Percentiles rank a stretch among this genome's conserved stretches.
These are phyloP conservation scores for Agriopis leucophaearia DNA, from an alignment of 2,888 invertebrate species.

Conservation along the genomic window DNA sequence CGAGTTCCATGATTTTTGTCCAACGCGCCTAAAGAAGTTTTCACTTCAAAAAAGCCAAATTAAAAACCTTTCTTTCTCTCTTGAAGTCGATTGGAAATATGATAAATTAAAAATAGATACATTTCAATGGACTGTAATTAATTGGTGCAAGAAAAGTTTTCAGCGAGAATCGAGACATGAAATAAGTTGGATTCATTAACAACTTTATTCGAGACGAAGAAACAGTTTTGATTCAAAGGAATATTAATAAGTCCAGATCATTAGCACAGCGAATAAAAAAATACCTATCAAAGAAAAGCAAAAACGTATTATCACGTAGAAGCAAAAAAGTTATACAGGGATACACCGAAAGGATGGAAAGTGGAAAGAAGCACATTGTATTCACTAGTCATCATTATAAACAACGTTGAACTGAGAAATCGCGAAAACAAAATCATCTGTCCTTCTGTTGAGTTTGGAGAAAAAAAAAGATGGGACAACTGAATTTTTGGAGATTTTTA, in stretches of 20 bases:
- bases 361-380: too few relatives aligned
- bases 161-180: constrained; percentile 6
- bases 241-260: constrained; percentile 45
- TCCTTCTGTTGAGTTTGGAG: too few relatives aligned
- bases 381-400: too few relatives aligned
- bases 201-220: constrained; percentile 43
- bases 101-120: constrained; percentile 2
- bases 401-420: too few relatives aligned
- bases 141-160: constrained; percentile 17
- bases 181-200: constrained; percentile 37
- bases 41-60: background rate
- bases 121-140: constrained; percentile 5
- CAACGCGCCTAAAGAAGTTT: too few relatives aligned
- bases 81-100: background rate
- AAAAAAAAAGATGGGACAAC: too few relatives aligned
- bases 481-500: too few relatives aligned
- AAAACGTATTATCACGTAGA: background rate
- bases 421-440: too few relatives aligned
- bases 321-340: too few relatives aligned
- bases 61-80: too few relatives aligned
- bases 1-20: too few relatives aligned
- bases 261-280: constrained; percentile 34
- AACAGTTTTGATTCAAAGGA: constrained; percentile 40
- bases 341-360: too few relatives aligned
- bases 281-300: constrained; percentile 15